Conservation (phyloP, 2,888 invertebrate species). For the Alcis repandata region DNA sequence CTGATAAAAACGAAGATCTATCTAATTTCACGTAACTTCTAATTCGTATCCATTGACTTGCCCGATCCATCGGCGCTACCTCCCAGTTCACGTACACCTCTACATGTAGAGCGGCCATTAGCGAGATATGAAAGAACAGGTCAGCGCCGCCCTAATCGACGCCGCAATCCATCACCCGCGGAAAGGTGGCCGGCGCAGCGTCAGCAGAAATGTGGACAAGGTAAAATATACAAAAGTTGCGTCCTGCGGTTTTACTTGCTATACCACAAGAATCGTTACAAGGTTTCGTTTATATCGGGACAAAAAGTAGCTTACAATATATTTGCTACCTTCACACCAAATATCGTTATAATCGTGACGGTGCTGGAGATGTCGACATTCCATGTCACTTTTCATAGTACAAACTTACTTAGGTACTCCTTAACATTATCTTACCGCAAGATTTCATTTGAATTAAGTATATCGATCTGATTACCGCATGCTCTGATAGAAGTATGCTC, state of each 20-base stretch:
- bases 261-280: too few species aligned
- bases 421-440: too few species aligned
- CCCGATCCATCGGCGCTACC: not conserved
- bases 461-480: not conserved
- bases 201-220: conserved; percentile 50
- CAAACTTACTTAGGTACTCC: too few species aligned
- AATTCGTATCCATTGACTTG: not conserved
- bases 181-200: conserved; percentile 73
- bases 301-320: too few species aligned
- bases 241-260: too few species aligned
- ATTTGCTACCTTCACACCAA: too few species aligned
- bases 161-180: conserved; percentile 85
- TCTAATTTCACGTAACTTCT: not conserved
- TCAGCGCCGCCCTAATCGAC: conserved; percentile 84
- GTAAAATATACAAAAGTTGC: conserved; percentile 2
- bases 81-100: conserved; percentile 8
- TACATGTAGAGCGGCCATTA: conserved; percentile 70
- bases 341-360: too few species aligned
- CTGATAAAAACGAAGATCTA: too few species aligned
- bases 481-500: not conserved
- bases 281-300: too few species aligned
- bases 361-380: too few species aligned
- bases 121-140: conserved; percentile 85
- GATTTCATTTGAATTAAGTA: too few species aligned
- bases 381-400: too few species aligned